Base-by-base conservation (phyloP, 2,888 invertebrate genomes). In the Subacronicta megacephala region DNA sequence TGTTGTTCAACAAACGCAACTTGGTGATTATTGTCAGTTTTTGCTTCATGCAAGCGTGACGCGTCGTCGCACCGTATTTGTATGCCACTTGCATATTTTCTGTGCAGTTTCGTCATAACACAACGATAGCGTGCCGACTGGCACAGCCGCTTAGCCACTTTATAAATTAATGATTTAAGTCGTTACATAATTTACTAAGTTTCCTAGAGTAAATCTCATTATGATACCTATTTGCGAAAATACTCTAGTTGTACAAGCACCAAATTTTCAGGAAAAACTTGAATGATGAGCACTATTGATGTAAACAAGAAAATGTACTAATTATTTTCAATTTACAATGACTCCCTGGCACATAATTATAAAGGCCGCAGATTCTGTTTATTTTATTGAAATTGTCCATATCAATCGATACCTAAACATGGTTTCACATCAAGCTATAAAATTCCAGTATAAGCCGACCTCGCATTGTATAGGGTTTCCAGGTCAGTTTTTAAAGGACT, bases 301-400 rank as follows among this genome's bases (percentile, higher is more conserved):
- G n/a, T 2, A 31, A 56, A 50, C 16, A 45, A 26, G 49, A 52
- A 38, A 31, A 45, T 33, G 29, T 44, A 65, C 57, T 58, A 56
- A 54, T 37, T 35, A 56, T 63, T 64, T 73, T n/a, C n/a, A n/a
- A 71, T 71, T 74, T 62, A 56, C 57, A 60, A 62, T 58, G 50
- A 57, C 36, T 53, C n/a, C 66, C 57, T 71, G 67, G 50, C 61
- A 80, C 60, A 75, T 73, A 75, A 56, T 49, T 53, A 56, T 50
- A 79, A 80, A 81, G 81, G 81, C 72, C 76, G 54, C 33, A 50
- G 38, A 29, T 53, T 49, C 20, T 65, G 65, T 70, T 72, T 64
- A 74, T 76, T 76, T 74, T 76, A 78, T 76, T 77, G 60, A 75
- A 74, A 76, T 70, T 73, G 63, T 72, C 67, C 61, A 59, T 45